Conservation (phyloP, 2,113 vertebrate genomes). For the Alethe castanea region DNA sequence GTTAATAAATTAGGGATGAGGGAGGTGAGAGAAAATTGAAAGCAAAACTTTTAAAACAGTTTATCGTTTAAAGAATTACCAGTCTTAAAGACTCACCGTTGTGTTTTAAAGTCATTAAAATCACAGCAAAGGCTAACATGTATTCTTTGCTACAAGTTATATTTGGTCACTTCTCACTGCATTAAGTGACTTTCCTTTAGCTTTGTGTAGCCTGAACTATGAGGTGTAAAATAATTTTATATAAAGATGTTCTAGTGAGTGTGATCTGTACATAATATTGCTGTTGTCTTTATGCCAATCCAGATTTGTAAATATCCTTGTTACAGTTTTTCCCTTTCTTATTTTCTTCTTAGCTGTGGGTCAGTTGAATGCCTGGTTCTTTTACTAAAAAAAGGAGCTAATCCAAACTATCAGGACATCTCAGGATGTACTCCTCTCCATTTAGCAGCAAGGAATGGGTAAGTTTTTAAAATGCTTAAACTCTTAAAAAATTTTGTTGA, state of each 20-base stretch:
- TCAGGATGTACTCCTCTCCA: constrained; percentile 97
- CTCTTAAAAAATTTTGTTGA: not conserved
- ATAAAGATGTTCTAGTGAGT: not conserved
- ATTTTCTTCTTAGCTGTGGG: constrained; percentile 83
- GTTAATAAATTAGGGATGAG: not conserved
- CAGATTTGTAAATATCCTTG: not conserved
- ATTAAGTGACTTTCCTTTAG: not conserved
- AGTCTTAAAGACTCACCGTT: not conserved
- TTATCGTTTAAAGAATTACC: not conserved
- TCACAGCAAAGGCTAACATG: not conserved
- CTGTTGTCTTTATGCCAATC: not conserved
- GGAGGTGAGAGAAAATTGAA: not conserved
- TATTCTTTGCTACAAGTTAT: not conserved
- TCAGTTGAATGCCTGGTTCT: constrained; percentile 96
- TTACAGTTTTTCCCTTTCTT: not conserved
- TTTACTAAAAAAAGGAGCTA: constrained; percentile 92
- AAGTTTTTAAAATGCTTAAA: not conserved
- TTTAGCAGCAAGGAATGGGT: constrained; percentile 97
- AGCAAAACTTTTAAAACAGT: not conserved
- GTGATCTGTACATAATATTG: not conserved
- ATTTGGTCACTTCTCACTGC: not conserved
- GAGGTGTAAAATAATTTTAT: not conserved
- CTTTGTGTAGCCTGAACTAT: not conserved
- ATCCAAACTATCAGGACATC: constrained; percentile 98
- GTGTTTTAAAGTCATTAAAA: not conserved